Base-by-base conservation (phyloP, 2,888 invertebrate genomes). In the Malthinus seriepunctatus region DNA sequence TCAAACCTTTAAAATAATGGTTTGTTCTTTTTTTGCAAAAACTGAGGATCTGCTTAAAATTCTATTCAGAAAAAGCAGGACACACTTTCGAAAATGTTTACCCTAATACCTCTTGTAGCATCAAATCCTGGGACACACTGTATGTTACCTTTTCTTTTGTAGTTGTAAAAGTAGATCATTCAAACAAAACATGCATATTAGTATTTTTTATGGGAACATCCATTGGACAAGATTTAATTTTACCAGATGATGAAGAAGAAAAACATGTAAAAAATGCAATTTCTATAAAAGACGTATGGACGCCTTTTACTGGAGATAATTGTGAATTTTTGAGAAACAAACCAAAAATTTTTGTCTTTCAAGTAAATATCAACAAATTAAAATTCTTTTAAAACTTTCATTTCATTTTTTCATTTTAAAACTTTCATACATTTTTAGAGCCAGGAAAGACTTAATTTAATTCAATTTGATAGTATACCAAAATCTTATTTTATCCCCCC, bases 281-380 rank as follows among this genome's bases (percentile, higher is more conserved):
- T 11, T 37, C 53, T 1, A 53, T 63, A 1, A 51, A 59, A 42
- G 63, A 66, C 6, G 56, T 76, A 38, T 76, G 76, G 75, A 65
- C 57, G 7, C 59, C 60, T 31, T 76, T 77, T 60, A 70, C 71
- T 10, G 58, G 66, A 1, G 55, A 63, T 6, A 65, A 69, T n/a
- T 74, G 73, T 52, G 64, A 64, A 0, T 55, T 62, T 15, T 57
- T 76, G 51, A 72, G 68, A 45, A 66, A 72, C 31, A 76, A 75
- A 63, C 76, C 77, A 2, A 77, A 76, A 69, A 70, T 76, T 42
- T 76, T 76, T 53, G 67, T 77, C 15, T 75, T 76, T 63, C 69
- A 71, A 57, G 76, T 74, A 66, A 67, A 42, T 48, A 33, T 10
- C 3, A 11, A 48, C 9, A 1, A 8, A 38, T 39, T 23, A 38